These are phyloP conservation scores for Drosophila varians DNA, from an alignment of 1,140 invertebrate species.

Conservation along the genomic window DNA sequence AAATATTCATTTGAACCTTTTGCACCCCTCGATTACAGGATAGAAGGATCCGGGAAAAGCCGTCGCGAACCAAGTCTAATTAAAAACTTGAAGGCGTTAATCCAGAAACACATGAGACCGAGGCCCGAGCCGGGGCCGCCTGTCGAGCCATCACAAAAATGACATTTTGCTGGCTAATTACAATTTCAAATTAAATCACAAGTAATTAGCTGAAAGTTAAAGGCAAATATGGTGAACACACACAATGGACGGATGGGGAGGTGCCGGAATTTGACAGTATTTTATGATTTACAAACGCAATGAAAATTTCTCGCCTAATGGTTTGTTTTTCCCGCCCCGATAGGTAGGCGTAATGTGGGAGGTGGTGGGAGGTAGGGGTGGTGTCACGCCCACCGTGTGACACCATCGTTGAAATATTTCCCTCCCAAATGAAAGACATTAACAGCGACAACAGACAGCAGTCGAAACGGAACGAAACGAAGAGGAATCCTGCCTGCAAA, in stretches of 20 bases:
- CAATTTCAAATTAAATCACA: constrained; percentile 83
- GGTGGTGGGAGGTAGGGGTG: background rate
- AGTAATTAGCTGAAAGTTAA: constrained; percentile 71
- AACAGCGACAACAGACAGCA: constrained; percentile 67
- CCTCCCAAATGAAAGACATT: constrained; percentile 69
- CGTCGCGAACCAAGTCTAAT: constrained; percentile 33
- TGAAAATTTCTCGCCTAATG: constrained; percentile 68
- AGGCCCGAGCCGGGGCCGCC: background rate
- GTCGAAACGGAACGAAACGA: constrained; percentile 25
- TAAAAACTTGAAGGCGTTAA: constrained; percentile 61
- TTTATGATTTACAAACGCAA: constrained; percentile 78
- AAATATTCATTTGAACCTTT: background rate
- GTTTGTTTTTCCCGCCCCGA: constrained; percentile 51
- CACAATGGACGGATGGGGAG: constrained; percentile 3
- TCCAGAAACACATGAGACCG: constrained; percentile 45
- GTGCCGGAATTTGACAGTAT: constrained; percentile 59
- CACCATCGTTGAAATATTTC: constrained; percentile 26
- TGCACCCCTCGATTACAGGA: background rate
- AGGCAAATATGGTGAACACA: constrained; percentile 42
- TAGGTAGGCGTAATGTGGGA: background rate
- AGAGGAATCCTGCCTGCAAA: constrained; percentile 21
- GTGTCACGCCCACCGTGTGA: constrained; percentile 40
- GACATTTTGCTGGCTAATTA: constrained; percentile 79
- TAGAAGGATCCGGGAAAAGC: background rate
- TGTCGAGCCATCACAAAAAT: constrained; percentile 77